A percentile compares a stretch with the other conserved stretches of the same genome.
These are phyloP conservation scores for Parauchenoglanis ngamensis DNA, from an alignment of 2,797 vertebrate species.

Conservation along the genomic window DNA sequence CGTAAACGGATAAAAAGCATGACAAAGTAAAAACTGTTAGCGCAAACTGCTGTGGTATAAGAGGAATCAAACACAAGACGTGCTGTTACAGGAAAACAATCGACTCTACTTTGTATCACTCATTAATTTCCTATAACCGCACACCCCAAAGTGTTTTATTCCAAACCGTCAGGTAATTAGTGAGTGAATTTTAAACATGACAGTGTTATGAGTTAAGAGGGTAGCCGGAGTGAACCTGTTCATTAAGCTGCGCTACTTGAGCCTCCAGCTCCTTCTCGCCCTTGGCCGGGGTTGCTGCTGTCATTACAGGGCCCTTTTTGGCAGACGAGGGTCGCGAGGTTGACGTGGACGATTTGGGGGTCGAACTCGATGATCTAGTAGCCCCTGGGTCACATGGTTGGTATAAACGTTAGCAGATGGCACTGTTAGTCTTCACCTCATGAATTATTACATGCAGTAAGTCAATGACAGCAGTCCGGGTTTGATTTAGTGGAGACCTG, in stretches of 20 bases:
- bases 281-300: slow-evolving; percentile 83
- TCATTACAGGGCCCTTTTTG: slow-evolving; percentile 85
- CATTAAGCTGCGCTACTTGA: slow-evolving; percentile 95
- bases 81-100: neutral
- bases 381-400: slow-evolving; percentile 78
- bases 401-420: slow-evolving; percentile 35
- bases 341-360: slow-evolving; percentile 91
- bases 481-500: slow-evolving; percentile 8
- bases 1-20: neutral
- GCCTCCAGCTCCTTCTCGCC: slow-evolving; percentile 98
- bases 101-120: neutral
- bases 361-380: slow-evolving; percentile 83
- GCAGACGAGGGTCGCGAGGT: slow-evolving; percentile 97
- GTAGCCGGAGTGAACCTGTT: slow-evolving; percentile 80
- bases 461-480: slow-evolving; percentile 2
- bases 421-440: slow-evolving; percentile 31
- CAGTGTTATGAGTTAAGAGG: slow-evolving; percentile 14
- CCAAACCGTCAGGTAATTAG: neutral
- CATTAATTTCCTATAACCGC: neutral
- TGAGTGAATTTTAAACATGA: neutral
- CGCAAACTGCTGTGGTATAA: neutral
- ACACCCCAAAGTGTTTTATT: neutral
- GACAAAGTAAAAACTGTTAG: neutral
- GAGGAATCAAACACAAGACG: neutral
- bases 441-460: slow-evolving; percentile 22